phyloP scores from a whole-genome alignment of 2,888 invertebrate genomes.

The Cosmia trapezina region DNA sequence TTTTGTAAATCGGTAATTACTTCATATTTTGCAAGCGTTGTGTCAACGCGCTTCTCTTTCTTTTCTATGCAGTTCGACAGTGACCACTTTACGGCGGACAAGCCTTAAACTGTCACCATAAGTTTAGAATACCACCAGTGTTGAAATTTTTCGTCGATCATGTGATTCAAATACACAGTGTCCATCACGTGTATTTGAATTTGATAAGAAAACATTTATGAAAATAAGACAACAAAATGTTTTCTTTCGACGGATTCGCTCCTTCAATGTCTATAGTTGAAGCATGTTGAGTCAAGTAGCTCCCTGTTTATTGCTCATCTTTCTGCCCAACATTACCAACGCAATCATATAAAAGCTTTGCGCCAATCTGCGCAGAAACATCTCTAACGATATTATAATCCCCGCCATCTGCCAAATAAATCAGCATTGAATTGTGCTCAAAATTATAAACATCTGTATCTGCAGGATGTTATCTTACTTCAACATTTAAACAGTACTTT shows the following conservation, averaged over 20 bases:
- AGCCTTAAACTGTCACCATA: neutral
- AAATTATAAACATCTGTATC: constrained; percentile 49
- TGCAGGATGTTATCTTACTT: constrained; percentile 21
- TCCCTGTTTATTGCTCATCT: neutral
- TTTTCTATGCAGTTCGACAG: too few relatives aligned
- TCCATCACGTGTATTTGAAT: neutral
- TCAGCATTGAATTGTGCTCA: constrained; percentile 39
- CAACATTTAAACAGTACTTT: constrained; percentile 31
- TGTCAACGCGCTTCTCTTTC: too few relatives aligned
- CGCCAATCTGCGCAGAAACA: neutral
- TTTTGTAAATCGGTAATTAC: too few relatives aligned
- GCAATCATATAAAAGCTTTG: constrained; percentile 21
- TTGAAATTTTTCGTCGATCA: neutral
- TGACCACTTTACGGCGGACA: too few relatives aligned
- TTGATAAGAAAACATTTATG: neutral
- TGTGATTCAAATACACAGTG: too few relatives aligned
- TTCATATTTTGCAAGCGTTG: too few relatives aligned
- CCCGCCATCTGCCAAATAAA: constrained; percentile 47
- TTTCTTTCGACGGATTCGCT: neutral
- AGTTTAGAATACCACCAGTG: too few relatives aligned
- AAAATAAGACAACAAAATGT: neutral
- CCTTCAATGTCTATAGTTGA: neutral
- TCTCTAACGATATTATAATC: constrained; percentile 37
- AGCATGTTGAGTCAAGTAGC: neutral
- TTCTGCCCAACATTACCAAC: neutral